phyloP scores from a whole-genome alignment of 2,888 invertebrate genomes.

The Spialia ferax region DNA sequence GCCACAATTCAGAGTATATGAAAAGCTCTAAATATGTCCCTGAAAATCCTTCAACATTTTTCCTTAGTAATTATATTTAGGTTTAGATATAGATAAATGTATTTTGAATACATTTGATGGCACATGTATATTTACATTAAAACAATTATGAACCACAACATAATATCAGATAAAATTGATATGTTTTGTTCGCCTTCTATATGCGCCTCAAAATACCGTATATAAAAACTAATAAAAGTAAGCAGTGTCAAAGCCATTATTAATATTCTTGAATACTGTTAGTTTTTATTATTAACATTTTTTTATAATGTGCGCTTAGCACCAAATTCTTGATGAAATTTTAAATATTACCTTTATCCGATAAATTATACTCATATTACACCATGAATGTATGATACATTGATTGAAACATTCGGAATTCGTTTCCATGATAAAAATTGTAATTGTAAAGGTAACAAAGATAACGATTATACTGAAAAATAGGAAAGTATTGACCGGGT shows the following conservation, averaged over 20 bases:
- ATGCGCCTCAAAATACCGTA: background rate
- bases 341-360: too few species aligned
- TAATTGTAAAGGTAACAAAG: too few species aligned
- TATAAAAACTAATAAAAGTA: background rate
- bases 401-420: too few species aligned
- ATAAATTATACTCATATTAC: too few species aligned
- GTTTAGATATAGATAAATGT: conserved; percentile 17
- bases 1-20: conserved; percentile 50
- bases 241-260: background rate
- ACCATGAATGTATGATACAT: too few species aligned
- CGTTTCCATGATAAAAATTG: too few species aligned
- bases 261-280: conserved; percentile 5
- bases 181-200: conserved; percentile 4
- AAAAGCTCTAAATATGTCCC: conserved; percentile 13
- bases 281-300: background rate
- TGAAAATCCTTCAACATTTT: conserved; percentile 15
- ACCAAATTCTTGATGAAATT: too few species aligned
- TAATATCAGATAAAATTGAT: conserved; percentile 22
- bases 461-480: too few species aligned
- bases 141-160: conserved; percentile 6
- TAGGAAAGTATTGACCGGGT: too few species aligned
- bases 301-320: background rate
- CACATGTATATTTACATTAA: conserved; percentile 30
- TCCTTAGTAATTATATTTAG: conserved; percentile 27
- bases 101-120: conserved; percentile 36